A percentile compares a stretch with the other conserved stretches of the same genome.
These are phyloP conservation scores for Sakesphorus luctuosus DNA, from an alignment of 2,113 vertebrate genomes.

Conservation along the genomic window DNA sequence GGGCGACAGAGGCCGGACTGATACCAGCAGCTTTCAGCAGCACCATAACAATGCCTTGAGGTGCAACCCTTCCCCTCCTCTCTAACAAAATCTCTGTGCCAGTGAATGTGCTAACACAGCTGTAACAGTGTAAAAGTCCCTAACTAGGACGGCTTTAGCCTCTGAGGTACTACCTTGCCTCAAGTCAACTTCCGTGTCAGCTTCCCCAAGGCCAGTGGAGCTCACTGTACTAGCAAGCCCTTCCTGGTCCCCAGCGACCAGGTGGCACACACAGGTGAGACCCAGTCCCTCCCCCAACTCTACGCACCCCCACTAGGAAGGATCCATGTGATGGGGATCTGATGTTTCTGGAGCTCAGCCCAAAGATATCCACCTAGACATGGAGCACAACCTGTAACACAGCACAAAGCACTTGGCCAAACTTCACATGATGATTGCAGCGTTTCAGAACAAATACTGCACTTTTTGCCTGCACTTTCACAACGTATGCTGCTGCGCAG, in stretches of 20 bases:
- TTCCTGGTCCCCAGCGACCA: neutral
- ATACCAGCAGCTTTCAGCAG: neutral
- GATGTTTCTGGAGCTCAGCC: neutral
- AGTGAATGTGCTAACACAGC: neutral
- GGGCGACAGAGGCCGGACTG: neutral
- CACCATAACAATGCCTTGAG: neutral
- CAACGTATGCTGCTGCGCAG: neutral
- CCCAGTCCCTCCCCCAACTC: neutral
- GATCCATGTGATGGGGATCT: neutral
- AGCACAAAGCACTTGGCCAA: neutral
- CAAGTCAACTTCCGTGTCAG: fast-evolving
- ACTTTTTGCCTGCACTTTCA: neutral
- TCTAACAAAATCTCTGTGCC: neutral
- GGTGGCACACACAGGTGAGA: neutral
- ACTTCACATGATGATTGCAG: fast-evolving
- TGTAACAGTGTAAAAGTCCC: fast-evolving
- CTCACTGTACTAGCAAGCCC: fast-evolving
- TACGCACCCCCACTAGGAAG: neutral
- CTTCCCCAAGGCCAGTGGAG: fast-evolving
- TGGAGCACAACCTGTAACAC: neutral
- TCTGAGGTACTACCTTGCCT: neutral
- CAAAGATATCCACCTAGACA: neutral
- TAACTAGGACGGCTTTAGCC: neutral
- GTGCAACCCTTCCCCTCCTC: neutral
- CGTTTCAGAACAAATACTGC: neutral